phyloP scores from a whole-genome alignment of 1,140 invertebrate species.

The Daktulosphaira vitifoliae region DNA sequence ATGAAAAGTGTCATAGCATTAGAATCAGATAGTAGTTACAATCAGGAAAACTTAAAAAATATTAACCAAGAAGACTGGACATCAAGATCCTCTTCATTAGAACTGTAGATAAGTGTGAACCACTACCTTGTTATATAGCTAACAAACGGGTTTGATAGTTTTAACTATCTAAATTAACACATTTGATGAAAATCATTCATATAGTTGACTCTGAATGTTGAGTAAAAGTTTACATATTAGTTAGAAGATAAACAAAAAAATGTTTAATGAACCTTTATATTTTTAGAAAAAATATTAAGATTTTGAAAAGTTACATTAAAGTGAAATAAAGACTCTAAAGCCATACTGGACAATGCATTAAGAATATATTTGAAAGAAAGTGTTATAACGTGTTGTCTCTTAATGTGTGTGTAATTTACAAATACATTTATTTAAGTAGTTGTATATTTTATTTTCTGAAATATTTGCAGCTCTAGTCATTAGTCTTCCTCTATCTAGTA shows the following conservation, averaged over 20 bases:
- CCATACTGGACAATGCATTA: too few relatives aligned
- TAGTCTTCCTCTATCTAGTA: slow-evolving; percentile 22
- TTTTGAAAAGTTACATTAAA: too few relatives aligned
- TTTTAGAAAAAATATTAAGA: too few relatives aligned
- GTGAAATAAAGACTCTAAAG: too few relatives aligned
- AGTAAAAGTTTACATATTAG: background rate
- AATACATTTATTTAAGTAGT: background rate
- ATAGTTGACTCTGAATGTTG: background rate
- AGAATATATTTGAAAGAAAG: too few relatives aligned
- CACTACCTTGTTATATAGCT: background rate
- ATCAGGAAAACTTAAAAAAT: background rate
- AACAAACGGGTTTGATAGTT: background rate
- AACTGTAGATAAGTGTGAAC: background rate
- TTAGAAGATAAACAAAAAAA: background rate
- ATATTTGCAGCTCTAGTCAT: slow-evolving; percentile 20
- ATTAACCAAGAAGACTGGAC: background rate
- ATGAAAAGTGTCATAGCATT: background rate
- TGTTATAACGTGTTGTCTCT: too few relatives aligned
- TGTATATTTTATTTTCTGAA: background rate
- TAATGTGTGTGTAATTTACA: too few relatives aligned
- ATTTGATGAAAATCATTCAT: background rate
- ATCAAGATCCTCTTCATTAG: background rate
- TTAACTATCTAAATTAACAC: background rate
- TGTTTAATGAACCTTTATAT: background rate
- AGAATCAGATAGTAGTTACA: background rate